These are phyloP conservation scores for Microcebus griseorufus DNA, from an alignment of 2,113 vertebrate genomes.

Conservation along the genomic window DNA sequence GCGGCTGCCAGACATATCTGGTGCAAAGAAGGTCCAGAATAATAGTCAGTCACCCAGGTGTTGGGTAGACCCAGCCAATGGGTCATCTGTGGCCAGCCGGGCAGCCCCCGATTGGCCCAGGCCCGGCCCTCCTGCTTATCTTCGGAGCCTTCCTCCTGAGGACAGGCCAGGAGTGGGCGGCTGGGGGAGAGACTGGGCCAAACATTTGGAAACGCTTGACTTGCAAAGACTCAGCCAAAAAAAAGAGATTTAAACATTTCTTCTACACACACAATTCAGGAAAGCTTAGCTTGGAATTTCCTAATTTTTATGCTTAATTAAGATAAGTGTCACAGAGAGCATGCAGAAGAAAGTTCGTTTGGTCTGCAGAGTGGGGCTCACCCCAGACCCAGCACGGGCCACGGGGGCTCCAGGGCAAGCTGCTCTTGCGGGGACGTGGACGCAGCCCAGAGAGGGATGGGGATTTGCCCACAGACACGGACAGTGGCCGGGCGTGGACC, in stretches of 20 bases:
- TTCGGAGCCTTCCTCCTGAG: slow-evolving; percentile 49
- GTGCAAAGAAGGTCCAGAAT: not conserved
- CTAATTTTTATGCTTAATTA: slow-evolving; percentile 75
- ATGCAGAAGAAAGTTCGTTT: not conserved
- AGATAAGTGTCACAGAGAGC: slow-evolving; percentile 40
- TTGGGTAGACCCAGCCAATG: slow-evolving; percentile 55
- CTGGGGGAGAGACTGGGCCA: slow-evolving; percentile 46
- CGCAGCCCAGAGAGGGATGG: not conserved
- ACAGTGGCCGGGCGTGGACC: not conserved
- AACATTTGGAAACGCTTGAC: slow-evolving; percentile 79
- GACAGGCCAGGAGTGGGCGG: not conserved
- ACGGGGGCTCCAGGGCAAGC: not conserved
- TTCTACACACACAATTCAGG: slow-evolving; percentile 58
- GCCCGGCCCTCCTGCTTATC: slow-evolving; percentile 58
- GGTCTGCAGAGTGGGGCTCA: not conserved
- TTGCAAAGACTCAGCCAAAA: slow-evolving; percentile 69
- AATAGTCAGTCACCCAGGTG: slow-evolving; percentile 70
- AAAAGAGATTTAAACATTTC: slow-evolving; percentile 59
- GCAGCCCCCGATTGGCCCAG: slow-evolving; percentile 4
- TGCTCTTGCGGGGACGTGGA: not conserved
- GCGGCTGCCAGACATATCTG: slow-evolving; percentile 64
- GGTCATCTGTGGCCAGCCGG: slow-evolving; percentile 49
- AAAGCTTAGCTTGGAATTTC: slow-evolving; percentile 70
- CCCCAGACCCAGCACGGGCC: not conserved
- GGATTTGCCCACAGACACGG: not conserved